Evolutionary conservation across 2,888 invertebrate species (phyloP).

Genomic region (Euphydryas editha): DNA sequence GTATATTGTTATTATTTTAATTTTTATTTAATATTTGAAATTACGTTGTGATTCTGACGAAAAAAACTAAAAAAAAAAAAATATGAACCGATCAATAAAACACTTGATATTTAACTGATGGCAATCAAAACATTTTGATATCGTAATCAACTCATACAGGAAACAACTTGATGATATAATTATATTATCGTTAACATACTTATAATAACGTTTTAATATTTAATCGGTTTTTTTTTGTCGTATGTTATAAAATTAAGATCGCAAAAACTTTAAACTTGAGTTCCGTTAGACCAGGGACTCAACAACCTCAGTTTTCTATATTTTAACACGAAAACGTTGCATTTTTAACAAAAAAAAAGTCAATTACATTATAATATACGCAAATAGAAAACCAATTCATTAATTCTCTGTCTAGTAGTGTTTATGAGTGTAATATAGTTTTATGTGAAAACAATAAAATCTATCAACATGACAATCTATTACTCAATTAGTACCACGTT

Average conservation of each 20-base stretch:
- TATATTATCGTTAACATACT: too few relatives aligned
- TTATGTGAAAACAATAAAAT: slow-evolving; percentile 1
- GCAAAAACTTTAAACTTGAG: too few relatives aligned
- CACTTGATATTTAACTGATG: not conserved
- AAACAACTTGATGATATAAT: not conserved
- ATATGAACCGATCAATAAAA: not conserved
- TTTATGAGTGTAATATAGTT: not conserved
- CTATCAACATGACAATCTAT: slow-evolving; percentile 8
- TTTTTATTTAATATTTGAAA: not conserved
- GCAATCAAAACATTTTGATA: slow-evolving; percentile 6
- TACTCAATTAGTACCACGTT: slow-evolving; percentile 25
- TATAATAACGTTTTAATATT: not conserved
- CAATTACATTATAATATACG: too few relatives aligned
- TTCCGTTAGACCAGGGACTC: too few relatives aligned
- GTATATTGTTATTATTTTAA: too few relatives aligned
- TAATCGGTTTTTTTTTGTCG: not conserved
- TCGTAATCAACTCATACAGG: slow-evolving; percentile 1
- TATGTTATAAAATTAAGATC: too few relatives aligned
- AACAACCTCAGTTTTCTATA: too few relatives aligned
- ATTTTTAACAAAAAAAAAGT: too few relatives aligned
- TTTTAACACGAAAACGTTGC: too few relatives aligned
- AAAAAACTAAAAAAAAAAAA: not conserved
- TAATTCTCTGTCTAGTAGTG: not conserved
- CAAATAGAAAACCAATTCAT: not conserved
- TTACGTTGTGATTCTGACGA: slow-evolving; percentile 1